Evolutionary conservation across 2,797 vertebrate species (phyloP), one percentile per base, ranked within the genome.

Genomic region (Cottoperca gobio): DNA sequence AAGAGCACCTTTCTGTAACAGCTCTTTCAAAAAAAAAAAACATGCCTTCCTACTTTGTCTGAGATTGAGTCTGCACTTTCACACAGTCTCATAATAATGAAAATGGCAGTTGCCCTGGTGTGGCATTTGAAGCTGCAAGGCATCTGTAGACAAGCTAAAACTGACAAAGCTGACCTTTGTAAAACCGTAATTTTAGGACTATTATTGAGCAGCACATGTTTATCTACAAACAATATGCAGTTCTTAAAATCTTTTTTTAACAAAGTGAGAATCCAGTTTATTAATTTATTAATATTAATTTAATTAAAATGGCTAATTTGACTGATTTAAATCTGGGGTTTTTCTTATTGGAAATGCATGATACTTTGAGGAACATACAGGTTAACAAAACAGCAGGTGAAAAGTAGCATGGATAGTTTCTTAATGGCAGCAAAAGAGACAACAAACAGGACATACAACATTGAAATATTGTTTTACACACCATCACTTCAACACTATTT

Each of bases 51-150:
- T 49, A 65, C 78, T 78, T 75, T 70, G 69, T 88, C 75, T 90
- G 81, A 88, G 78, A 92, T 73, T 45, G 60, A 80, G 75, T 88
- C 65, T 83, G 75, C 57, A 76, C 68, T 87, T 86, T 90, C 73
- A 86, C 82, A 72, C 42, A 48, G 61, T 54, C 65, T 60, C 31
- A 24, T 73, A 24, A 78, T 83, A 88, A 81, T 85, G 87, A 82
- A 91, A 89, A 69, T 81, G 88, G 60, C 85, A 86, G 90, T 90
- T 91, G 78, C 81, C 76, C 67, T 52, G 76, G 74, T 63, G 73
- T 83, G 84, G 80, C 76, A 85, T 88, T 84, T 73, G 61, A 79
- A 75, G 83, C 81, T 71, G 77, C 61, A 54, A 91, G 83, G 76
- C 78, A 76, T 80, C 63, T 87, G 67, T 28, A 62, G 53, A 49